These are phyloP conservation scores for Acromyrmex echinatior DNA, from an alignment of 1,140 invertebrate genomes.

Conservation along the genomic window DNA sequence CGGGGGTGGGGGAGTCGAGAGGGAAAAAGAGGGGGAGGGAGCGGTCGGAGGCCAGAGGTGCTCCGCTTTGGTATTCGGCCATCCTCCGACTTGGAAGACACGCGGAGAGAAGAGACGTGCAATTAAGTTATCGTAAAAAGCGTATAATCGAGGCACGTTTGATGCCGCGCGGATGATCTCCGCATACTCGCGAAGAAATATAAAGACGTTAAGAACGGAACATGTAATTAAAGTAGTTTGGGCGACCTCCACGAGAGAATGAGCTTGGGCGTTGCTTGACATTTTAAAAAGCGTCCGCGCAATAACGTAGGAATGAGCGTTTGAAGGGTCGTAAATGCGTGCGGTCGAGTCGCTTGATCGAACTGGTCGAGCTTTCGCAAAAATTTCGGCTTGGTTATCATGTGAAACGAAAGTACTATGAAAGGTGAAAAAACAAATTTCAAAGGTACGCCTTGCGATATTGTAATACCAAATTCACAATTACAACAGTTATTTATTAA, in stretches of 20 bases:
- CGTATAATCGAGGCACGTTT: constrained; percentile 55
- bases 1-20: neutral
- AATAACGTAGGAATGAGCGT: constrained; percentile 29
- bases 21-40: neutral
- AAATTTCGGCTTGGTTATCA: constrained; percentile 4
- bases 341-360: constrained; percentile 36
- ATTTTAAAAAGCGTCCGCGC: constrained; percentile 41
- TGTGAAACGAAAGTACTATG: neutral
- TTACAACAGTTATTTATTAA: neutral
- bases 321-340: constrained; percentile 51
- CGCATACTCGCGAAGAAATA: constrained; percentile 42
- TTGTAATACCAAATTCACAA: neutral
- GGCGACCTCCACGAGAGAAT: constrained; percentile 39
- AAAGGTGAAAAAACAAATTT: neutral
- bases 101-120: constrained; percentile 42
- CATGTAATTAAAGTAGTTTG: constrained; percentile 61
- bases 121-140: constrained; percentile 63
- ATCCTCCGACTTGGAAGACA: constrained; percentile 33
- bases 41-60: constrained; percentile 67
- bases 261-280: constrained; percentile 47
- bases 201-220: constrained; percentile 58
- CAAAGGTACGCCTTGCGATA: too few species aligned
- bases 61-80: constrained; percentile 65
- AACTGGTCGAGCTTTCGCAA: constrained; percentile 6
- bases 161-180: constrained; percentile 26